Evolutionary conservation across 2,797 vertebrate species (phyloP).

Genomic region (Coilia nasus): DNA sequence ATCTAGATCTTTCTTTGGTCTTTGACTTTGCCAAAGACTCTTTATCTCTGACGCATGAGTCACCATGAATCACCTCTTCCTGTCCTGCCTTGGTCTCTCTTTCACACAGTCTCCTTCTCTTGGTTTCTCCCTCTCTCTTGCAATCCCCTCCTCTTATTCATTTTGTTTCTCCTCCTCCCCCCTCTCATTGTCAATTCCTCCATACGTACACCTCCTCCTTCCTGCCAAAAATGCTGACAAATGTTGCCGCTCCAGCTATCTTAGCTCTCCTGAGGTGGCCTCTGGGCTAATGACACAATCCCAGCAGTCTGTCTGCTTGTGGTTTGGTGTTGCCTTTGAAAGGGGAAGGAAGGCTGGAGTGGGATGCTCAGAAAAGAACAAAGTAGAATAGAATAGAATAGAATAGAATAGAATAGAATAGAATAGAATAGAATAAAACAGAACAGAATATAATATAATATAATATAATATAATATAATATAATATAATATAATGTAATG

Average conservation of each 20-base stretch:
- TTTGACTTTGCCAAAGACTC: constrained; percentile 28
- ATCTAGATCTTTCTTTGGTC: constrained; percentile 32
- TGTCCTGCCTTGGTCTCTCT: neutral
- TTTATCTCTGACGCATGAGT: constrained; percentile 42
- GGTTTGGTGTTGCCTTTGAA: neutral
- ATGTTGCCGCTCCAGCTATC: constrained; percentile 32
- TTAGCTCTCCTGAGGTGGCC: constrained; percentile 26
- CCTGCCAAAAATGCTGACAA: constrained; percentile 9
- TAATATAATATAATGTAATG: too few species aligned
- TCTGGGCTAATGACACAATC: constrained; percentile 42
- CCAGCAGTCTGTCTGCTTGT: neutral
- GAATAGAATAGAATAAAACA: too few species aligned
- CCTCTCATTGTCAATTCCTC: neutral
- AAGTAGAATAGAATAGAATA: too few species aligned
- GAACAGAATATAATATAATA: too few species aligned
- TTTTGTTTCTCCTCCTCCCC: neutral
- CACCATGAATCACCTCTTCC: constrained; percentile 38
- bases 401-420: too few species aligned
- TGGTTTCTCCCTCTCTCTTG: neutral
- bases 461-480: too few species aligned
- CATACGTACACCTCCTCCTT: neutral
- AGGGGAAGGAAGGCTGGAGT: neutral
- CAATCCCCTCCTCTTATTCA: neutral
- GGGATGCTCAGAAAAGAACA: neutral
- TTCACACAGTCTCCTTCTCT: neutral